A percentile compares a stretch with the other conserved stretches of the same genome.
phyloP scores from a whole-genome alignment of 1,140 invertebrate species.

The Diachasma alloeum region DNA sequence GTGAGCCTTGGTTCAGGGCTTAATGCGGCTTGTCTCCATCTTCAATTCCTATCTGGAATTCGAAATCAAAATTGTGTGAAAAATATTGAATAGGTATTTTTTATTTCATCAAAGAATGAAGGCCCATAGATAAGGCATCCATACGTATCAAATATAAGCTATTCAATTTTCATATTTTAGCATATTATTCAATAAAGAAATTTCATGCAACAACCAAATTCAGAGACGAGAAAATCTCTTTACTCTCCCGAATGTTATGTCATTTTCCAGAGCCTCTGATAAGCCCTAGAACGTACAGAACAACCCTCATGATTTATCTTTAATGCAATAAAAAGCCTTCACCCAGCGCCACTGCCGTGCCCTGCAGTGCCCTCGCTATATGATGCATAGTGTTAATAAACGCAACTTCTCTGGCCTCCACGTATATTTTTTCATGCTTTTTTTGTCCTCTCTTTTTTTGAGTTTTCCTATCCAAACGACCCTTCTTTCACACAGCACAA shows the following conservation, averaged over 20 bases:
- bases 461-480: conserved; percentile 1
- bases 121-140: no score
- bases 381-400: conserved; percentile 54
- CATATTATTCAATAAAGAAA: no score
- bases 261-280: neutral
- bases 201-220: no score
- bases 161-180: no score
- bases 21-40: no score
- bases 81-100: no score
- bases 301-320: conserved; percentile 42
- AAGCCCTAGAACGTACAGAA: neutral
- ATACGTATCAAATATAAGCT: no score
- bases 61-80: no score
- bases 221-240: no score
- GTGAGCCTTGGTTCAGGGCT: no score
- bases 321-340: conserved; percentile 43
- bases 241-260: neutral
- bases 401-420: conserved; percentile 27
- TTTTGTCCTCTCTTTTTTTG: neutral
- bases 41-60: no score
- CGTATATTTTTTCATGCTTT: conserved; percentile 11
- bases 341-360: neutral
- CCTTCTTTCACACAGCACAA: neutral
- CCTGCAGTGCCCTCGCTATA: conserved; percentile 25
- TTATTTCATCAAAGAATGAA: no score